Percentiles rank a stretch among this genome's conserved stretches.
Conservation (phyloP, 2,113 vertebrate genomes). For the Castor canadensis region DNA sequence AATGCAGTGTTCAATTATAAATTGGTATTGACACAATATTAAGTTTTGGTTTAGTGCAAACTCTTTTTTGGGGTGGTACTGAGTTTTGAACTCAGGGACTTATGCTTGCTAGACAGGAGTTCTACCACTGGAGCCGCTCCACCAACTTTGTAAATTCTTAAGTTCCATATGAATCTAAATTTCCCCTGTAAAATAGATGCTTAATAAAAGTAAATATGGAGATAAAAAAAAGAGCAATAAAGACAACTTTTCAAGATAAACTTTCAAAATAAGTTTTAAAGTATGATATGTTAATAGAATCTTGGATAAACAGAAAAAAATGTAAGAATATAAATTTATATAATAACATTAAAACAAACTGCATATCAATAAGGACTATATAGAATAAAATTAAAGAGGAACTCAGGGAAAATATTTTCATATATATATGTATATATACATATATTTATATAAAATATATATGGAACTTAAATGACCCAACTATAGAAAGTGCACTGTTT, state of each 20-base stretch:
- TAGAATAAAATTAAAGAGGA: not conserved
- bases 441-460: not conserved
- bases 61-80: too few species aligned
- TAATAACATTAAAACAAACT: not conserved
- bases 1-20: not conserved
- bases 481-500: not conserved
- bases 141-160: not conserved
- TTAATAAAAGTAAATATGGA: not conserved
- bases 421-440: not conserved
- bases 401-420: not conserved
- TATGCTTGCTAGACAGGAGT: too few species aligned
- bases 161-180: not conserved
- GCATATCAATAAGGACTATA: not conserved
- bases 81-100: too few species aligned
- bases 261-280: not conserved
- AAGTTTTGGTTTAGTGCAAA: not conserved
- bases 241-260: not conserved
- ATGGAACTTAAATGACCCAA: not conserved
- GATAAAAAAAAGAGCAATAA: not conserved
- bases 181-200: fast-evolving
- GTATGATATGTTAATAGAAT: not conserved
- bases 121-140: too few species aligned
- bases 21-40: not conserved
- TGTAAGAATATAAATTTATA: not conserved
- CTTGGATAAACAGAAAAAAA: not conserved